A percentile compares a stretch with the other conserved stretches of the same genome.
These are phyloP conservation scores for Perizoma flavofasciatum DNA, from an alignment of 2,888 invertebrate species.

Conservation along the genomic window DNA sequence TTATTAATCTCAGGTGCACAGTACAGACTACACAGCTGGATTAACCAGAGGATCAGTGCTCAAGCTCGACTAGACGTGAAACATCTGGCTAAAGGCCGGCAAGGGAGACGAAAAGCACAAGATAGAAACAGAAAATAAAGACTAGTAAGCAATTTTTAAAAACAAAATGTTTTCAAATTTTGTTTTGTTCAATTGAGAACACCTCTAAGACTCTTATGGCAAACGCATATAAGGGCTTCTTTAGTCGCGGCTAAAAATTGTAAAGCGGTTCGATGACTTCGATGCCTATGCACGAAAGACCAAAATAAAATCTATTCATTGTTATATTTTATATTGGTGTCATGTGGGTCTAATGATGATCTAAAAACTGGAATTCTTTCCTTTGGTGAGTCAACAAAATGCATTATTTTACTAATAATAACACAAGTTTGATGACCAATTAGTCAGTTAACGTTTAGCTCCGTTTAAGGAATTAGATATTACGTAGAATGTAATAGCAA, in stretches of 20 bases:
- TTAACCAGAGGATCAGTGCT: slow-evolving; percentile 30
- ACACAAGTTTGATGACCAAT: too few species aligned
- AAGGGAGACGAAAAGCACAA: slow-evolving; percentile 1
- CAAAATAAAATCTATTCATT: too few species aligned
- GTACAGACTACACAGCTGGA: slow-evolving; percentile 38
- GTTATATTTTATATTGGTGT: too few species aligned
- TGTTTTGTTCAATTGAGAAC: neutral
- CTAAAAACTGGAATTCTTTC: too few species aligned
- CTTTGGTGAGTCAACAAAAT: too few species aligned
- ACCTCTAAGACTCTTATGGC: neutral
- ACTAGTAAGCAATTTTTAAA: slow-evolving; percentile 5
- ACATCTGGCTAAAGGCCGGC: slow-evolving; percentile 19
- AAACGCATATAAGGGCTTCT: neutral
- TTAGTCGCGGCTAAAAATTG: too few species aligned
- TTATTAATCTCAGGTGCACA: slow-evolving; percentile 57
- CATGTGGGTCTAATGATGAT: too few species aligned
- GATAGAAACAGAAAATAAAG: slow-evolving; percentile 9
- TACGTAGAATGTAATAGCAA: too few species aligned
- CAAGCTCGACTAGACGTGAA: slow-evolving; percentile 26
- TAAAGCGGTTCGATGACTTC: neutral
- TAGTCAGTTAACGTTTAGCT: too few species aligned
- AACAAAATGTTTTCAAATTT: neutral
- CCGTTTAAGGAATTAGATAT: too few species aligned
- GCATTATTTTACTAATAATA: too few species aligned
- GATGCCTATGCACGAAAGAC: too few species aligned